Evolutionary conservation across 2,113 vertebrate species (phyloP), one percentile per base, ranked within the genome.

Genomic region (Cavia porcellus): DNA sequence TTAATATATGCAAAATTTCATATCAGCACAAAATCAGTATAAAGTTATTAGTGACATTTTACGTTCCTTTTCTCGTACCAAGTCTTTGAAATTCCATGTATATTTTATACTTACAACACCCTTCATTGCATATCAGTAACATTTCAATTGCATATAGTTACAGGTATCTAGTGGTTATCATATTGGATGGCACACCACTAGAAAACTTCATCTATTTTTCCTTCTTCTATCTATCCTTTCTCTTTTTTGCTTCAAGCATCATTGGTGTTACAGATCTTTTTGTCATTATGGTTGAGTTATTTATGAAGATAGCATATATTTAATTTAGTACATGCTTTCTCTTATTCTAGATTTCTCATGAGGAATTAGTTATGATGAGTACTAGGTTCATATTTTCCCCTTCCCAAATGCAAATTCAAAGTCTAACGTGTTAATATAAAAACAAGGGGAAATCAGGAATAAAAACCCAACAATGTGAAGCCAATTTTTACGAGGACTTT

Each of bases 271-370:
- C 17, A 87, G 22, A 79, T 68, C n/a, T 47, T 79, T 92, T 45
- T 14, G 22, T 77, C 35, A 5, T 64, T 35, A 13, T 35, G 83
- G 24, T 30, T 92, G 25, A 59, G 72, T 55, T 95, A 5, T 96
- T 96, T 88, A 61, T 59, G 89, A 87, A 92, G 45, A 84, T 15
- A 77, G 62, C 57, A 52, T 47, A 35, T 74, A 17, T 82, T 94
- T 50, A 85, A 32, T 90, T 30, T 20, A 59, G 42, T 30, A 12
- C 22, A 19, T 25, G 17, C 47, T n/a, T 79, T 86, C 38, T 57
- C 52, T 83, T 89, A 74, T 66, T 90, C 77, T 79, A 19, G 72
- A 91, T 85, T 86, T 25, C 50, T 96, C 79, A 14, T 13, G 14
- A 62, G 35, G 20, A 77, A 5, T 93, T 84, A 79, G 11, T 13